phyloP scores from a whole-genome alignment of 2,113 vertebrate genomes.

The Himantopus leucocephalus region DNA sequence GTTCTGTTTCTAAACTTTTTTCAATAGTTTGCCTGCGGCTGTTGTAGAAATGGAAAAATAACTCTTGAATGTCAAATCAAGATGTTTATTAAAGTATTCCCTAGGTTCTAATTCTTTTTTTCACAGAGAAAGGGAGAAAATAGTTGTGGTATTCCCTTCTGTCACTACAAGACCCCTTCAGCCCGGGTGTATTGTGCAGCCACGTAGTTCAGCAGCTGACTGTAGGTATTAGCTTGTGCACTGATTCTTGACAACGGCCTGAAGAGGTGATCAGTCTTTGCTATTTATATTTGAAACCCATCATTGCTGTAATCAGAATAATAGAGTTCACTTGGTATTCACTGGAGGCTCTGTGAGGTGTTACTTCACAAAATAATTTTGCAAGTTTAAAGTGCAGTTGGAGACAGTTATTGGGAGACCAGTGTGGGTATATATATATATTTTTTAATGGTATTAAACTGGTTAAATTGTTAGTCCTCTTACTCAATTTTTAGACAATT shows the following conservation, averaged over 20 bases:
- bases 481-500: background rate
- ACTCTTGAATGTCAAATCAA: background rate
- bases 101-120: background rate
- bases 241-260: background rate
- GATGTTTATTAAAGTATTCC: background rate
- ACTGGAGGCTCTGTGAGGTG: background rate
- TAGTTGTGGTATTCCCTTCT: background rate
- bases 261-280: background rate
- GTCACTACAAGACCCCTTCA: background rate
- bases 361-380: background rate
- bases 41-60: background rate
- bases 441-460: background rate
- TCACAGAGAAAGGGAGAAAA: background rate
- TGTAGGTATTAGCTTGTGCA: background rate
- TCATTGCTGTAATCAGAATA: background rate
- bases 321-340: background rate
- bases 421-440: background rate
- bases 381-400: background rate
- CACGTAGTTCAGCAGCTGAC: background rate
- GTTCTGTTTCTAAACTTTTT: background rate
- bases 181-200: background rate
- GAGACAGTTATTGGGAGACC: background rate
- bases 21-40: background rate
- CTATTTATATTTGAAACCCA: background rate
- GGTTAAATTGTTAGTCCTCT: background rate